These are phyloP conservation scores for Blera fallax DNA, from an alignment of 2,888 invertebrate genomes.

Conservation along the genomic window DNA sequence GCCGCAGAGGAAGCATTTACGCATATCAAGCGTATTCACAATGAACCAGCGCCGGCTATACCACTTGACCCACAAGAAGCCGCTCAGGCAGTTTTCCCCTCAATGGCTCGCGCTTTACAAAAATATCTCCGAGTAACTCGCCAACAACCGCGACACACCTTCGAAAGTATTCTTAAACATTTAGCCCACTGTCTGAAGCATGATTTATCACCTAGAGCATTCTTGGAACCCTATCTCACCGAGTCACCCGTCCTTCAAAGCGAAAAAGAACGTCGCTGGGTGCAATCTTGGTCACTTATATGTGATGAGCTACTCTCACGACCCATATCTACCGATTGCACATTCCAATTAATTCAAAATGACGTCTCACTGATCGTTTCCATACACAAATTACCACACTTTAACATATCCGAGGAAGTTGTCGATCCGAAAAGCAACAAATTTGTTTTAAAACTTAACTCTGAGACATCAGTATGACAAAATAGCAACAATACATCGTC, in stretches of 20 bases:
- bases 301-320: conserved; percentile 95
- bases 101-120: conserved; percentile 96
- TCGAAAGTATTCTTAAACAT: conserved; percentile 95
- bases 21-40: conserved; percentile 93
- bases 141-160: conserved; percentile 97
- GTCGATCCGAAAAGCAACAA: conserved; percentile 98
- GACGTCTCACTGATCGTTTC: conserved; percentile 95
- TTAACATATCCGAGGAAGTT: conserved; percentile 97
- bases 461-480: conserved; percentile 97
- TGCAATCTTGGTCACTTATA: conserved; percentile 98
- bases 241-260: conserved; percentile 93
- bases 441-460: conserved; percentile 95
- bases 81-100: conserved; percentile 98
- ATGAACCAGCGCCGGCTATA: conserved; percentile 88
- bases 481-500: conserved; percentile 80
- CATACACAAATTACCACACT: conserved; percentile 93
- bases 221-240: conserved; percentile 95
- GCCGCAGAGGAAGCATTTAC: conserved; percentile 99
- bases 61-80: conserved; percentile 97
- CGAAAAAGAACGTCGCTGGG: conserved; percentile 89
- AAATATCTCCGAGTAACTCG: conserved; percentile 97
- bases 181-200: conserved; percentile 95
- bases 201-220: conserved; percentile 96
- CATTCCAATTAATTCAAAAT: conserved; percentile 96
- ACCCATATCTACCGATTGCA: conserved; percentile 90